Evolutionary conservation across 2,888 invertebrate genomes (phyloP), one percentile per base, ranked within the genome.

Genomic region (Drosophila nigricruria): DNA sequence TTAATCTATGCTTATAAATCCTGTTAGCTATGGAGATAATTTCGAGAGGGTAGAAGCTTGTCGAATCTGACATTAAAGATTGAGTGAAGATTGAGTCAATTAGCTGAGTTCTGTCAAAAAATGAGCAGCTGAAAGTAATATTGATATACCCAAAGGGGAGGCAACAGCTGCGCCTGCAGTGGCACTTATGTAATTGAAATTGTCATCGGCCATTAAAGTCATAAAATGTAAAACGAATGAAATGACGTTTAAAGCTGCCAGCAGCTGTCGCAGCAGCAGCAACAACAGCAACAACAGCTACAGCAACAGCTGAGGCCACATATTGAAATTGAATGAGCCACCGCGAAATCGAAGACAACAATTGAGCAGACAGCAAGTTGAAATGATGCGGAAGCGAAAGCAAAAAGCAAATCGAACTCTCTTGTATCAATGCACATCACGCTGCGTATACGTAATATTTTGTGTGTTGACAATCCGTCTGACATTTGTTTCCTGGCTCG

Each of bases 381-480:
- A 53, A 32, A 49, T 49, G 67, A 74, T 68, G 68, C 77, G 77
- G 74, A 78, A 77, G 74, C 77, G 67, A 77, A 77, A 77, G 73
- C 69, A 27, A 61, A 64, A 63, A 68, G 38, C 52, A 50, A 72
- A 65, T 65, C 71, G 42, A 57, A 60, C 27, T 42, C 47, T 16
- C 40, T 23, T 40, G 38, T 68, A 70, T 71, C 80, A 68, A 70
- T 73, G 67, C 68, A 27, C 64, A 50, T 32, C 68, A 74, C 43
- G 52, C 62, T 75, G 84, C 84, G 82, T 84, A 84, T 84, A 82
- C 82, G 82, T 84, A 84, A 82, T 84, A 74, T 77, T 78, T 73
- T 36, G 16, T 67, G 18, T 64, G 53, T 62, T 70, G 77, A 77
- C 84, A 81, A 70, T 76, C 66, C 4, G 66, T 50, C 62, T 77